Base-by-base conservation (phyloP, 2,888 invertebrate species). In the Willowsia nigromaculata region DNA sequence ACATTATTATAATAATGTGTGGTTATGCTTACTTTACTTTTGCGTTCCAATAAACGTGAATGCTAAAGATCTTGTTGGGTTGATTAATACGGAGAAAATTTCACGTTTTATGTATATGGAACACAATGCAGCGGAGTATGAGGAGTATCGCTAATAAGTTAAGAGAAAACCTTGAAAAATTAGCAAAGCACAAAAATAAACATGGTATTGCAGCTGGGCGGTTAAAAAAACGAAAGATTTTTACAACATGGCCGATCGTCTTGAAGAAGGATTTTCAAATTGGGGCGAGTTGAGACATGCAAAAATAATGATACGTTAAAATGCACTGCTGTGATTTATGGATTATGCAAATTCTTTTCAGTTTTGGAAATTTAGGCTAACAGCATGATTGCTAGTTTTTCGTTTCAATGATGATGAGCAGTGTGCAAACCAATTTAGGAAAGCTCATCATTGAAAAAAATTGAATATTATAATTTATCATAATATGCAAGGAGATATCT, bases 361-460 rank as follows among this genome's bases (percentile, higher is more conserved):
- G 40, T 81, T 65, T 56, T 50, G 80, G 68, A 86, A 85, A 68
- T 1, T n/a, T 86, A 40, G 86, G 86, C 65, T 80, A 80, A 80
- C 86, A 68, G 53, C 50, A 50, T 47, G 33, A 25, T 74, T 74
- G 27, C 74, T 25, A 47, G 50, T 47, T 47, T 74, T 37, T 1
- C 18, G 37, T 9, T 56, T n/a, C 59, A 62, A 85, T 76, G 59
- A 59, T 76, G 85, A 78, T 80, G 65, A 47, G 50, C 78, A 53
- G 33, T 25, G 25, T n/a, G 18, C 33, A n/a, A 11, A 53, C 86
- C 86, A 80, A 80, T 68, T 86, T 68, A 68, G 80, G 85, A 47
- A 50, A 22, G 25, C 53, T 80, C 53, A 76, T 65, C 56, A 80
- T 65, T 78, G 59, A 56, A 56, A 62, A 30, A 65, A 65, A 65